Conservation (phyloP, 2,888 invertebrate genomes). For the Drosophila infuscata region DNA sequence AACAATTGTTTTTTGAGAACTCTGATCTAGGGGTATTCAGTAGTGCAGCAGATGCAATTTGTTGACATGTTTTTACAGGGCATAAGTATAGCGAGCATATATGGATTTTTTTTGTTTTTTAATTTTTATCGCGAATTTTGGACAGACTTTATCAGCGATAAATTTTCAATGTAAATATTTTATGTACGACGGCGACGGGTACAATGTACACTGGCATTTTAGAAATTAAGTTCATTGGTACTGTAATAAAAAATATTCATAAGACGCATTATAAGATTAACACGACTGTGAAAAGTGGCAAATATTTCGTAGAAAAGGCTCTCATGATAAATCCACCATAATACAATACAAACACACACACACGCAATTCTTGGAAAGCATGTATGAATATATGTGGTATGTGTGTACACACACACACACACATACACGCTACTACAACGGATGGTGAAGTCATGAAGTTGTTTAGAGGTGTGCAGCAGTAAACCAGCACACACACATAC, state of each 20-base stretch:
- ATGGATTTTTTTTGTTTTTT: neutral
- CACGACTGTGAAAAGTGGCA: conserved; percentile 61
- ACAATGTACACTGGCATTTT: conserved; percentile 3
- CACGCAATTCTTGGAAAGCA: conserved; percentile 65
- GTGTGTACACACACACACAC: conserved; percentile 42
- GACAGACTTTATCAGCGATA: conserved; percentile 26
- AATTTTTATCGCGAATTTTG: conserved; percentile 33
- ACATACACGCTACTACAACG: conserved; percentile 50
- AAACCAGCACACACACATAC: conserved; percentile 14
- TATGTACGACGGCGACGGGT: neutral
- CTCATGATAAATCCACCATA: conserved; percentile 63
- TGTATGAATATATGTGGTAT: conserved; percentile 17
- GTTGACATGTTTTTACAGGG: neutral
- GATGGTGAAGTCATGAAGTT: conserved; percentile 75
- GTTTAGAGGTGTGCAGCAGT: conserved; percentile 49
- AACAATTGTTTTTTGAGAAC: neutral
- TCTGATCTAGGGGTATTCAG: neutral
- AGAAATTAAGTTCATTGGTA: neutral
- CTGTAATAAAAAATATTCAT: conserved; percentile 42
- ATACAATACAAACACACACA: conserved; percentile 15
- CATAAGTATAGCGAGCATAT: neutral
- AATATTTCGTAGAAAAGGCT: conserved; percentile 68
- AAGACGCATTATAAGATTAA: conserved; percentile 63
- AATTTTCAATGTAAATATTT: conserved; percentile 17
- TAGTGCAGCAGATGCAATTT: neutral